Evolutionary conservation across 2,888 invertebrate species (phyloP).

Genomic region (Trilocha varians): DNA sequence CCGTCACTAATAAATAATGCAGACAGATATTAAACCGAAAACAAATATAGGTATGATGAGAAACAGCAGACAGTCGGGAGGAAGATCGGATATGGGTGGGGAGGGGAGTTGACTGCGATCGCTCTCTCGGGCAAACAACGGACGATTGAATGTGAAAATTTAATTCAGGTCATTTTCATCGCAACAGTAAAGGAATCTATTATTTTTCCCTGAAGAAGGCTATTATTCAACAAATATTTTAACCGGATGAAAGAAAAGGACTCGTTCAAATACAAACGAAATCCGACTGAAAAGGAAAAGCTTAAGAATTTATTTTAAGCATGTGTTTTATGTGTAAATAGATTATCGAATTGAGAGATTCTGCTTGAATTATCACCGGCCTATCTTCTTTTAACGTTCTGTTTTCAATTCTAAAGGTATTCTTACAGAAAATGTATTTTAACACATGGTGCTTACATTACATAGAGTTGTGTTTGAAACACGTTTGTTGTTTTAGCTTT

Average conservation of each 20-base stretch:
- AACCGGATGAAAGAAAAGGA: conserved; percentile 2
- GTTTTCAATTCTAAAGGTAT: not conserved
- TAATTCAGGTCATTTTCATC: conserved; percentile 65
- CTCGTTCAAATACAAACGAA: not conserved
- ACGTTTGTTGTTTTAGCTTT: not conserved
- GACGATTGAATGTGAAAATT: conserved; percentile 70
- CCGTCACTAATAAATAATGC: conserved; percentile 1
- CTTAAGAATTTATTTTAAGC: not conserved
- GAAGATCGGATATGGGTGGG: conserved; percentile 13
- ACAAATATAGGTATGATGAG: conserved; percentile 42
- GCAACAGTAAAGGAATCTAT: conserved; percentile 49
- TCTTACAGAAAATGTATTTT: not conserved
- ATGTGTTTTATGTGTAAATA: not conserved
- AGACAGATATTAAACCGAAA: conserved; percentile 16
- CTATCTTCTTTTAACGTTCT: not conserved
- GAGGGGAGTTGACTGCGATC: conserved; percentile 34
- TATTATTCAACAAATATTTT: conserved; percentile 47
- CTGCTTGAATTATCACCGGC: not conserved
- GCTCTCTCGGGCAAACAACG: conserved; percentile 57
- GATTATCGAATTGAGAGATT: not conserved
- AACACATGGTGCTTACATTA: not conserved
- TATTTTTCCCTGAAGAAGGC: conserved; percentile 51
- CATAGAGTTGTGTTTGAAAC: not conserved
- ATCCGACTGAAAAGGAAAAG: not conserved
- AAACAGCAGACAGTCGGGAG: conserved; percentile 26